phyloP scores from a whole-genome alignment of 1,140 invertebrate species.

The Rhysida immarginata region DNA sequence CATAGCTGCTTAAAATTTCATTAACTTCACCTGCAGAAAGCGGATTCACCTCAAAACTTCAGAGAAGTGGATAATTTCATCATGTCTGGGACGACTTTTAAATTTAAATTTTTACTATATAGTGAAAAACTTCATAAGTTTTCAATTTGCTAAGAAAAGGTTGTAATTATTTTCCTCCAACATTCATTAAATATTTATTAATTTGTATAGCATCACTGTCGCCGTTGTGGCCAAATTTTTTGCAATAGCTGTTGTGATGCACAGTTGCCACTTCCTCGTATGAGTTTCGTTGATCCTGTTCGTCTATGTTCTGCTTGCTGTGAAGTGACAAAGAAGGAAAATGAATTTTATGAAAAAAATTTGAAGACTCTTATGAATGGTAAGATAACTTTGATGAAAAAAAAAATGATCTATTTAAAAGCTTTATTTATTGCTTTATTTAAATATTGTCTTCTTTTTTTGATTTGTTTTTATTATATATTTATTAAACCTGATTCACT shows the following conservation, averaged over 20 bases:
- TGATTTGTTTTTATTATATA: slow-evolving; percentile 12
- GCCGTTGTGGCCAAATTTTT: slow-evolving; percentile 39
- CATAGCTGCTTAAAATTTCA: too few relatives aligned
- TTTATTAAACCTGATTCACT: neutral
- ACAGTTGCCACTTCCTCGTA: slow-evolving; percentile 32
- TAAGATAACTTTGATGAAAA: slow-evolving; percentile 18
- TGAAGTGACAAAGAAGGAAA: slow-evolving; percentile 32
- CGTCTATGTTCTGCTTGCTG: slow-evolving; percentile 32
- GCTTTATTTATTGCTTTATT: too few relatives aligned
- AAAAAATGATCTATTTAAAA: neutral
- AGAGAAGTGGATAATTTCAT: too few relatives aligned
- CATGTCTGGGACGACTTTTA: too few relatives aligned
- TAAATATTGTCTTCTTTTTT: slow-evolving; percentile 12
- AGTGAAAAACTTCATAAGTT: too few relatives aligned
- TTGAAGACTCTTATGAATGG: slow-evolving; percentile 34
- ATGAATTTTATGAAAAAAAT: slow-evolving; percentile 38
- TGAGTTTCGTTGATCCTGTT: slow-evolving; percentile 42
- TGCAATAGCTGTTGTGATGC: slow-evolving; percentile 34
- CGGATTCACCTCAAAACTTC: too few relatives aligned
- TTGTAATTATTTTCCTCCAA: too few relatives aligned
- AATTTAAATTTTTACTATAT: too few relatives aligned
- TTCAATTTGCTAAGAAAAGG: too few relatives aligned
- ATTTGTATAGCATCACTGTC: slow-evolving; percentile 38
- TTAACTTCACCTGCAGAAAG: too few relatives aligned
- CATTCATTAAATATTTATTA: too few relatives aligned